Conservation (phyloP, 2,888 invertebrate genomes). For the Acleris laterana region DNA sequence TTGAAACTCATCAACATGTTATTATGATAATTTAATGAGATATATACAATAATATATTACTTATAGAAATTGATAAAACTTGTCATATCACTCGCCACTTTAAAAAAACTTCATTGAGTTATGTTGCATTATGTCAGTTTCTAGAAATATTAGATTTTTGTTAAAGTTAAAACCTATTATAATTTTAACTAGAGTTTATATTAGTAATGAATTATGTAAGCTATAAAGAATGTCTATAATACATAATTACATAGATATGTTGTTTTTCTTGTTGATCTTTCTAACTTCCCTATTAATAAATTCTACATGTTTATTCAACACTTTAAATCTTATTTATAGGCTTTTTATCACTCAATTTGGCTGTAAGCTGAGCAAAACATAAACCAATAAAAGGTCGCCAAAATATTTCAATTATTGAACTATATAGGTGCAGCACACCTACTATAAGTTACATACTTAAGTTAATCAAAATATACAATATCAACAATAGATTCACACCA, state of each 20-base stretch:
- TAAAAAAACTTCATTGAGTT: slow-evolving; percentile 71
- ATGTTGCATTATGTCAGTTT: slow-evolving; percentile 63
- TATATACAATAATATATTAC: slow-evolving; percentile 47
- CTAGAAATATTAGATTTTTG: slow-evolving; percentile 63
- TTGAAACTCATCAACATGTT: slow-evolving; percentile 43
- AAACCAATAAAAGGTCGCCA: too few relatives aligned
- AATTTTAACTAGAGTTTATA: slow-evolving; percentile 74
- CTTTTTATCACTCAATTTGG: too few relatives aligned
- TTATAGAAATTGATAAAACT: slow-evolving; percentile 49
- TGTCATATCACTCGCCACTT: slow-evolving; percentile 87
- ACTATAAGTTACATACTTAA: too few relatives aligned
- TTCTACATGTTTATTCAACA: too few relatives aligned
- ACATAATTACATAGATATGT: slow-evolving; percentile 79
- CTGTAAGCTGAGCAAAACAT: too few relatives aligned
- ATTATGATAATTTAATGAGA: slow-evolving; percentile 48
- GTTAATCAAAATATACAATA: too few relatives aligned
- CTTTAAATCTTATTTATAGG: too few relatives aligned
- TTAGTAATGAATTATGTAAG: slow-evolving; percentile 81
- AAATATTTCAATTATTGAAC: too few relatives aligned
- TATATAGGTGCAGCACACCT: too few relatives aligned
- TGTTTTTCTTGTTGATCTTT: slow-evolving; percentile 46
- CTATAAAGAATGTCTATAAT: slow-evolving; percentile 83
- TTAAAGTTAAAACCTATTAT: slow-evolving; percentile 55
- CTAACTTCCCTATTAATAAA: too few relatives aligned
- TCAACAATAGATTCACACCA: too few relatives aligned